Conservation (phyloP, 1,140 invertebrate genomes). For the Harlomillsia oculata region DNA sequence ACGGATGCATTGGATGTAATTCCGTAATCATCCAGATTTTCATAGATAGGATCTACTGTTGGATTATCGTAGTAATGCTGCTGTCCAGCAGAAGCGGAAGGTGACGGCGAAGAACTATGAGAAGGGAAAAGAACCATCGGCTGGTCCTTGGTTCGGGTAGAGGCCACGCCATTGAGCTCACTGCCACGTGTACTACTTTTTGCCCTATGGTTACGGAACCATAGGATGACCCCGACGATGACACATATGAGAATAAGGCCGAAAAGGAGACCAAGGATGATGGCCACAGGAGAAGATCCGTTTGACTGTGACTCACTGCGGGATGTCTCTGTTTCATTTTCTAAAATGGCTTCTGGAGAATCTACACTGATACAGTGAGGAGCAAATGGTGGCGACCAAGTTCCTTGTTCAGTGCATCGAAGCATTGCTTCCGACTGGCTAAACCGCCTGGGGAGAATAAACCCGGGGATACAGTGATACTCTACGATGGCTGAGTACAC, state of each 20-base stretch:
- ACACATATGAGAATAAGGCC: slow-evolving; percentile 39
- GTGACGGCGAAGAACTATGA: not conserved
- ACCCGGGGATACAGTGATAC: slow-evolving; percentile 79
- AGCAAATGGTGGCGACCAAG: slow-evolving; percentile 27
- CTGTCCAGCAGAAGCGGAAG: not conserved
- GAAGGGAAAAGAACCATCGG: slow-evolving; percentile 28
- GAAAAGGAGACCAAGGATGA: slow-evolving; percentile 41
- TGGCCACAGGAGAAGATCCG: slow-evolving; percentile 35
- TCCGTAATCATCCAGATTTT: slow-evolving; percentile 31
- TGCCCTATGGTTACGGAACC: slow-evolving; percentile 4
- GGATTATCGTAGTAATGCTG: slow-evolving; percentile 34
- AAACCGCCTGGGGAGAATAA: slow-evolving; percentile 48
- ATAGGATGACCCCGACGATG: slow-evolving; percentile 35
- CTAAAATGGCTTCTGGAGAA: slow-evolving; percentile 16
- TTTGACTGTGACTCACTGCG: slow-evolving; percentile 23
- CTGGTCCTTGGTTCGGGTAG: slow-evolving; percentile 15
- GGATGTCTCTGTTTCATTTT: slow-evolving; percentile 27
- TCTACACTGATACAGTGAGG: slow-evolving; percentile 27
- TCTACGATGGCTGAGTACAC: slow-evolving; percentile 69
- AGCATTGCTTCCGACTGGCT: slow-evolving; percentile 49
- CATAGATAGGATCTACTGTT: slow-evolving; percentile 31
- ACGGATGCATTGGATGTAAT: slow-evolving; percentile 10
- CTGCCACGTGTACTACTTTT: not conserved
- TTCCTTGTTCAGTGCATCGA: slow-evolving; percentile 31
- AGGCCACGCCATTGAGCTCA: not conserved